Base-by-base conservation (phyloP, 2,888 invertebrate genomes). In the Phytoseiulus persimilis region DNA sequence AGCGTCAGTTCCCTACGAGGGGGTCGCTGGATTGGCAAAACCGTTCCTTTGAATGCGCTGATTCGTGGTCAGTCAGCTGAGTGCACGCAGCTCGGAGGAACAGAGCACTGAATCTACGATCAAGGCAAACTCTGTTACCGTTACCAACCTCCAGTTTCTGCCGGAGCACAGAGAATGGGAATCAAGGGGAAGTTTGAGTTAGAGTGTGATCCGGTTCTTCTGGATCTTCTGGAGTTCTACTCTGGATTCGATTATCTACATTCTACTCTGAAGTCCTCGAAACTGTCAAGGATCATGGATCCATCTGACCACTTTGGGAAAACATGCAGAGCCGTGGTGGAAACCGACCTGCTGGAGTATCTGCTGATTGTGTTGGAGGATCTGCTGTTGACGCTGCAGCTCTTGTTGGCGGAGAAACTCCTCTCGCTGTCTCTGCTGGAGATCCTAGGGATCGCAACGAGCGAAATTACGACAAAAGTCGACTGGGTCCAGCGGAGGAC, bases 331-430 rank as follows among this genome's bases (percentile, higher is more conserved):
- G 31, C 18, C 32, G 33, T 83, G 6, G 6, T 32, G 18, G 31
- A 31, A 28, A 83, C 33, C 31, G 31, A 87, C 87, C 87, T 87
- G 32, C 31, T 87, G 87, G 18, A 87, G 87, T 28, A 39, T 6
- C 18, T 33, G 87, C 45, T 87, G 87, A 87, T 87, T 87, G 28
- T 87, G 87, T 31, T 87, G 87, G 39, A 87, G 33, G 18, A 87
- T 31, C 11, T 33, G 31, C 39, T 87, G 87, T 45, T 87, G 87
- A 39, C 87, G 32, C 87, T 87, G 87, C 87, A 87, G 87, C n/a
- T 87, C 39, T 33, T 87, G 87, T 32, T 87, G 87, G 1, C 87
- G 87, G 6, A 87, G 32, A n/a, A 39, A n/a, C 87, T 87, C 87
- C 18, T 87, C 39, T 45, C 45, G 87, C 45, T 87, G 87, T 31